These are phyloP conservation scores for Mobula birostris DNA, from an alignment of 2,113 vertebrate genomes.

Conservation along the genomic window DNA sequence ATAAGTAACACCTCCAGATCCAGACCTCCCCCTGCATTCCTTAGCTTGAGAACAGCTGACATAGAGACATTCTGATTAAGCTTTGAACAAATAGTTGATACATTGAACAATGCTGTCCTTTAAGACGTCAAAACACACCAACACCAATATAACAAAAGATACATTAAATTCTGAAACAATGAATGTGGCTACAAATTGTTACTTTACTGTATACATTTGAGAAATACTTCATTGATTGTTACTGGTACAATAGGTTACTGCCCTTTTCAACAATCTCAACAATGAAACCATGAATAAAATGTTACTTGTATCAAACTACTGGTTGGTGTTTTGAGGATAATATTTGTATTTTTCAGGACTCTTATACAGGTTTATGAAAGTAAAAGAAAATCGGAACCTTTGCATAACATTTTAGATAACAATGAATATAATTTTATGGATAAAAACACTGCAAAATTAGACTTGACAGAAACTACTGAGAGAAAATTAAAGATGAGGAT, in stretches of 20 bases:
- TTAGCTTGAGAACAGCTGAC: slow-evolving; percentile 42
- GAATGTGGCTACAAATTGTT: slow-evolving; percentile 28
- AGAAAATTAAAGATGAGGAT: not conserved
- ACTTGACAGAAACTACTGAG: not conserved
- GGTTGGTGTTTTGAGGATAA: not conserved
- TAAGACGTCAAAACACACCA: slow-evolving; percentile 38
- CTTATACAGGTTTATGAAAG: not conserved
- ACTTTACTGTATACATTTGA: slow-evolving; percentile 43
- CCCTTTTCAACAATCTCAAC: slow-evolving; percentile 31
- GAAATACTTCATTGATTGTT: slow-evolving; percentile 36
- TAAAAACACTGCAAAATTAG: not conserved
- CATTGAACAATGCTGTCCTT: slow-evolving; percentile 36
- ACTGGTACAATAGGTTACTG: slow-evolving; percentile 37
- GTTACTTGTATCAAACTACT: slow-evolving; percentile 19
- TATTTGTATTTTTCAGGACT: not conserved
- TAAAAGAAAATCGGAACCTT: not conserved
- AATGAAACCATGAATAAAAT: slow-evolving; percentile 33
- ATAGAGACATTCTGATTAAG: slow-evolving; percentile 38
- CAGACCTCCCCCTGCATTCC: slow-evolving; percentile 44
- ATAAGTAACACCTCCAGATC: slow-evolving; percentile 43
- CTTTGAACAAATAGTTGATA: slow-evolving; percentile 39
- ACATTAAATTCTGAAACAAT: slow-evolving; percentile 44
- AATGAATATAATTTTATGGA: not conserved
- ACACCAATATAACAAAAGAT: slow-evolving; percentile 39
- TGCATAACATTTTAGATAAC: not conserved